These are phyloP conservation scores for Camelus bactrianus DNA, from an alignment of 2,113 vertebrate genomes.

Conservation along the genomic window DNA sequence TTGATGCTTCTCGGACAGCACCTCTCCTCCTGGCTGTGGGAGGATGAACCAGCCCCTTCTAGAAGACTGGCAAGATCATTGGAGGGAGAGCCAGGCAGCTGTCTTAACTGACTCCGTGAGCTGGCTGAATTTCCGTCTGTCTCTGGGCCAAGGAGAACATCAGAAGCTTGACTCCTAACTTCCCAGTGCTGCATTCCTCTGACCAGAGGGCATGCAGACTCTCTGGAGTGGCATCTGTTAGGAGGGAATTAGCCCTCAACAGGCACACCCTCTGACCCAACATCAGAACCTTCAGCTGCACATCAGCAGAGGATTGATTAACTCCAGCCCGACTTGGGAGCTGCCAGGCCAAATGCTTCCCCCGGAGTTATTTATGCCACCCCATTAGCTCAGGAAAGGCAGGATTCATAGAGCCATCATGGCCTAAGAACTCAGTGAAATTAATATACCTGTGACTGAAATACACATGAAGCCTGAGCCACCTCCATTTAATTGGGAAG, in stretches of 20 bases:
- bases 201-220: not conserved
- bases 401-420: slow-evolving; percentile 77
- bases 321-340: slow-evolving; percentile 67
- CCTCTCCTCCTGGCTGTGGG: not conserved
- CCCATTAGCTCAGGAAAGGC: slow-evolving; percentile 82
- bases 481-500: slow-evolving; percentile 14
- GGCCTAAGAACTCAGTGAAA: slow-evolving; percentile 80
- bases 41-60: not conserved
- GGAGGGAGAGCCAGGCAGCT: not conserved
- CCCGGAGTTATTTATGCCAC: slow-evolving; percentile 83
- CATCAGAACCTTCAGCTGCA: not conserved
- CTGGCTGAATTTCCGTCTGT: not conserved
- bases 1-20: not conserved
- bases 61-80: not conserved
- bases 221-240: not conserved
- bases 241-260: slow-evolving; percentile 18
- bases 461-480: slow-evolving; percentile 69
- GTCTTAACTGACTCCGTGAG: not conserved
- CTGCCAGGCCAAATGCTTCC: slow-evolving; percentile 47
- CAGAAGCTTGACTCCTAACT: not conserved
- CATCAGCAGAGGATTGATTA: slow-evolving; percentile 51
- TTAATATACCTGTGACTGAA: slow-evolving; percentile 82
- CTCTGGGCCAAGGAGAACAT: not conserved
- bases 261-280: slow-evolving; percentile 64
- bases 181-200: not conserved